Conservation (phyloP, 2,888 invertebrate genomes). For the Campoplex capitator region DNA sequence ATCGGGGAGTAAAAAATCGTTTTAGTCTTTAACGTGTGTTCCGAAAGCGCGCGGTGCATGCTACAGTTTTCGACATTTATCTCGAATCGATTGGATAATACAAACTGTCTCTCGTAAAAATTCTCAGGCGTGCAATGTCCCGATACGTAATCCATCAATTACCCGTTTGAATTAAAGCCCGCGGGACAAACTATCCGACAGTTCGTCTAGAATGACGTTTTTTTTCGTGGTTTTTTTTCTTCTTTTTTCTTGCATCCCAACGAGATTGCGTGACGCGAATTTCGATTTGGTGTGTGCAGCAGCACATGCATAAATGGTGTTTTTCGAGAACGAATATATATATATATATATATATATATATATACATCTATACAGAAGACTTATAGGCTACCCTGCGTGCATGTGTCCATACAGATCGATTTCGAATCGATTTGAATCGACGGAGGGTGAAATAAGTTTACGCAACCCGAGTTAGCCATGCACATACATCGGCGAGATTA, state of each 20-base stretch:
- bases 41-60: constrained; percentile 9
- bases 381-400: constrained; percentile 20
- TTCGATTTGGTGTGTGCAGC: constrained; percentile 24
- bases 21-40: constrained; percentile 5
- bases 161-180: constrained; percentile 53
- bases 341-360: too few relatives aligned
- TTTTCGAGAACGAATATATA: constrained; percentile 4
- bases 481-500: not conserved
- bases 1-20: constrained; percentile 11
- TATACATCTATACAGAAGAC: constrained; percentile 10
- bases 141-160: constrained; percentile 69
- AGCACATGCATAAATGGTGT: constrained; percentile 19
- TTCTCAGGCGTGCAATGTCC: constrained; percentile 47
- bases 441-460: constrained; percentile 75
- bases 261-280: constrained; percentile 66
- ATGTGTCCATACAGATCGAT: constrained; percentile 61
- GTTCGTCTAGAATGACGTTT: constrained; percentile 38
- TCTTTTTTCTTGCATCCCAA: constrained; percentile 24
- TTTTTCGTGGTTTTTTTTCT: not conserved
- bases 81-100: constrained; percentile 58
- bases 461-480: constrained; percentile 64
- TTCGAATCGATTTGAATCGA: constrained; percentile 73
- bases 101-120: constrained; percentile 19
- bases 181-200: constrained; percentile 56
- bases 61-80: constrained; percentile 32